Evolutionary conservation across 1,140 invertebrate species (phyloP), one percentile per base, ranked within the genome.

Genomic region (Ceratina japonica): DNA sequence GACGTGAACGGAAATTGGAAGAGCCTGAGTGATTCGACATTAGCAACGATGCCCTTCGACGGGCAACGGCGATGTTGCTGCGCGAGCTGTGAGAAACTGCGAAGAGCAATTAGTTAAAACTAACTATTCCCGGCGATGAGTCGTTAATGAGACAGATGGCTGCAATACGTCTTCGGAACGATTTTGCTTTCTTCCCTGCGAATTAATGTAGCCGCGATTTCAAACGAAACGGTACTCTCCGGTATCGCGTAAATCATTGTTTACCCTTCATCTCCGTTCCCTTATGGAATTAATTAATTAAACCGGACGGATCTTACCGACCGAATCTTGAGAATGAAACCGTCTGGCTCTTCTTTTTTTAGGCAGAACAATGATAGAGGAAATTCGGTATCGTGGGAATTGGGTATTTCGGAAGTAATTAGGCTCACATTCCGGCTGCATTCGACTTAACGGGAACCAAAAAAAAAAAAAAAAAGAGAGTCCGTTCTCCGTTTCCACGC

Each of bases 381-480:
- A 22, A 31, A 63, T 72, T 44, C 5, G 37, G 51, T 72, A 69
- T 13, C 76, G 62, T 79, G 71, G 75, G 80, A 84, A 82, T n/a
- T n/a, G 8, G 27, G 24, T 68, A n/a, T 31, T 31, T 22, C 3
- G 68, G n/a, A 44, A 44, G 62, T 37, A 79, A 84, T 84, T 84
- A 84, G 79, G n/a, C n/a, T n/a, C n/a, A n/a, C n/a, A n/a, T n/a
- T n/a, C n/a, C n/a, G n/a, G n/a, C n/a, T n/a, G 70, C 65, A 79
- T 79, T 27, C 44, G 59, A 65, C 31, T 61, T 84, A 84, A 84
- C 75, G 80, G 80, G 54, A 82, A 66, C 59, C 22, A 71, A 8
- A 44, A 62, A n/a, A n/a, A n/a, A n/a, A n/a, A n/a, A n/a, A n/a
- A n/a, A n/a, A 24, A 37, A 24, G 16, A 1, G 10, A 10, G 16